Conservation (phyloP, 2,113 vertebrate species). For the Phocoena sinus region DNA sequence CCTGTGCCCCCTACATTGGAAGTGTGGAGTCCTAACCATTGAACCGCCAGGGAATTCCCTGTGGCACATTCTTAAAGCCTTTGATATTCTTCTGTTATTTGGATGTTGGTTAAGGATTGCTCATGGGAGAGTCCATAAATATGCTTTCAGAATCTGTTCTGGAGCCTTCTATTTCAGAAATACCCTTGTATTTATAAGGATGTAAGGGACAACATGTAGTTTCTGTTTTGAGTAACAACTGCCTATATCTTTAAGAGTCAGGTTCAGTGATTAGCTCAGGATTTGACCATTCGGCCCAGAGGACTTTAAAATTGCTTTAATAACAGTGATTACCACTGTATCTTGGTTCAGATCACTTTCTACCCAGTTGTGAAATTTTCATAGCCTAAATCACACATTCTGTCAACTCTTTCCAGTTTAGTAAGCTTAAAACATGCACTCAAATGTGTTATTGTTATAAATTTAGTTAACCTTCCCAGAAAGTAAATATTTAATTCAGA, state of each 20-base stretch:
- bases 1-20: no score
- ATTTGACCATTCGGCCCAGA: slow-evolving; percentile 30
- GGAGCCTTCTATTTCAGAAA: neutral
- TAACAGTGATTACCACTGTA: neutral
- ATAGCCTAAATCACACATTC: neutral
- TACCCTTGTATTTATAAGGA: neutral
- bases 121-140: neutral
- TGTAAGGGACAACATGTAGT: neutral
- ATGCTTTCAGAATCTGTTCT: neutral
- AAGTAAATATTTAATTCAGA: slow-evolving; percentile 14
- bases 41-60: neutral
- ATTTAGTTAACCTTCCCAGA: slow-evolving; percentile 12
- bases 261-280: neutral
- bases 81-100: neutral
- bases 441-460: neutral
- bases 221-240: neutral
- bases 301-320: slow-evolving; percentile 37
- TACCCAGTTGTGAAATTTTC: slow-evolving; percentile 45
- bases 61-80: neutral
- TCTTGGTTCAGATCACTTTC: slow-evolving; percentile 46
- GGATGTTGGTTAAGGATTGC: neutral
- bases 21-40: no score
- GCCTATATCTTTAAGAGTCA: neutral
- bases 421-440: neutral
- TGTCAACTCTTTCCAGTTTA: neutral